Evolutionary conservation across 2,888 invertebrate genomes (phyloP).

Genomic region (Hedychridium roseum): DNA sequence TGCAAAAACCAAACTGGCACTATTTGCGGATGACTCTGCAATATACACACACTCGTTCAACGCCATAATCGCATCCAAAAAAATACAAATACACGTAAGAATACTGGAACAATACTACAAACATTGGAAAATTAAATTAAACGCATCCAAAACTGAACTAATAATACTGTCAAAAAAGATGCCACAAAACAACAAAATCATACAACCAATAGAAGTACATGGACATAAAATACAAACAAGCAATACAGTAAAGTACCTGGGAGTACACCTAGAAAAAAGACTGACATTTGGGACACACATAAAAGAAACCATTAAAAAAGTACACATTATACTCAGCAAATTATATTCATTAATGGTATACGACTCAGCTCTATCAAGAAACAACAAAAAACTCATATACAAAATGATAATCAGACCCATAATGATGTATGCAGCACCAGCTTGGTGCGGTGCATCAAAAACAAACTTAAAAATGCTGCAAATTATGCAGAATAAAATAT

Average conservation of each 20-base stretch:
- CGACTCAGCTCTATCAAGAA: background rate
- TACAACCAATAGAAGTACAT: background rate
- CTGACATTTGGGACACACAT: background rate
- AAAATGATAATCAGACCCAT: background rate
- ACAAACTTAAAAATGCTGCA: background rate
- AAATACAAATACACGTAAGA: background rate
- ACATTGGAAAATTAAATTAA: background rate
- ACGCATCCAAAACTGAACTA: too few relatives aligned
- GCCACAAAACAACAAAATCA: background rate
- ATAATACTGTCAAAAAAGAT: background rate
- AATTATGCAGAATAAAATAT: background rate
- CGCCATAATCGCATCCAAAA: background rate
- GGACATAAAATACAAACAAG: background rate
- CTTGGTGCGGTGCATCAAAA: background rate
- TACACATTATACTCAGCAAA: background rate
- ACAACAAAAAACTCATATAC: background rate
- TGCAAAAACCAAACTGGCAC: constrained; percentile 16
- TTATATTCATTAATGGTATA: background rate
- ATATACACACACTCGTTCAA: background rate
- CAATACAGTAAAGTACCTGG: background rate
- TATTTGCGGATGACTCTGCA: constrained; percentile 33
- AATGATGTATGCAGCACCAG: background rate
- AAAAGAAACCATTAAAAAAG: background rate
- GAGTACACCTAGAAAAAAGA: background rate
- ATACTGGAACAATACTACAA: background rate